These are phyloP conservation scores for Holcopasites calliopsidis DNA, from an alignment of 1,140 invertebrate species.

Conservation along the genomic window DNA sequence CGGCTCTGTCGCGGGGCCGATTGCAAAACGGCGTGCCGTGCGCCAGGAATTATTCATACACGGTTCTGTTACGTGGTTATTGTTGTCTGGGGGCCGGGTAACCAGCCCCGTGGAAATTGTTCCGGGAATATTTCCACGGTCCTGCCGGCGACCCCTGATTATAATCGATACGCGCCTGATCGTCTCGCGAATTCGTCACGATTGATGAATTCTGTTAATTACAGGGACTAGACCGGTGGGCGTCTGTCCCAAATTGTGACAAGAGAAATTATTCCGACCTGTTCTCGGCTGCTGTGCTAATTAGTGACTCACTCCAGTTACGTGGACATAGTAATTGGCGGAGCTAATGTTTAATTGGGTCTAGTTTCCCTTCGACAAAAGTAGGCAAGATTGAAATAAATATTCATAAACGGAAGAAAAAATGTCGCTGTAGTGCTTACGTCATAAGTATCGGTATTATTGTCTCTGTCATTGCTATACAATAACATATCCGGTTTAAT, in stretches of 20 bases:
- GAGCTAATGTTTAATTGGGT: no score
- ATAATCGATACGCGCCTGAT: constrained; percentile 21
- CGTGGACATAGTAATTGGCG: background rate
- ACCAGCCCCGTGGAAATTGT: constrained; percentile 44
- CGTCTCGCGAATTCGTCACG: constrained; percentile 21
- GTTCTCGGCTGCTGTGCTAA: constrained; percentile 10
- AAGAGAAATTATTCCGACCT: constrained; percentile 4
- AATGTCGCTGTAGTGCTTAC: background rate
- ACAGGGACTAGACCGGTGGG: background rate
- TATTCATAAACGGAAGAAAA: no score
- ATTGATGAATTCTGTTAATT: constrained; percentile 33
- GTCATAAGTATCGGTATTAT: background rate
- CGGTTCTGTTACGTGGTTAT: constrained; percentile 25
- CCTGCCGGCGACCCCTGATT: constrained; percentile 13
- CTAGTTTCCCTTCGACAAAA: background rate
- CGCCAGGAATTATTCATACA: constrained; percentile 39
- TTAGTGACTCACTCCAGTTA: background rate
- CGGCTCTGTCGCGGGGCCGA: constrained; percentile 17
- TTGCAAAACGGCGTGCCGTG: constrained; percentile 49
- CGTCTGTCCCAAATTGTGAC: background rate
- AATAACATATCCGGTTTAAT: constrained; percentile 6
- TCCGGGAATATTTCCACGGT: constrained; percentile 30
- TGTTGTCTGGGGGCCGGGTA: constrained; percentile 28
- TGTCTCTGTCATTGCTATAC: background rate
- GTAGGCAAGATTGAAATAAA: background rate